Evolutionary conservation across 2,797 vertebrate genomes (phyloP), one percentile per base, ranked within the genome.

Genomic region (Yasuhikotakia modesta): DNA sequence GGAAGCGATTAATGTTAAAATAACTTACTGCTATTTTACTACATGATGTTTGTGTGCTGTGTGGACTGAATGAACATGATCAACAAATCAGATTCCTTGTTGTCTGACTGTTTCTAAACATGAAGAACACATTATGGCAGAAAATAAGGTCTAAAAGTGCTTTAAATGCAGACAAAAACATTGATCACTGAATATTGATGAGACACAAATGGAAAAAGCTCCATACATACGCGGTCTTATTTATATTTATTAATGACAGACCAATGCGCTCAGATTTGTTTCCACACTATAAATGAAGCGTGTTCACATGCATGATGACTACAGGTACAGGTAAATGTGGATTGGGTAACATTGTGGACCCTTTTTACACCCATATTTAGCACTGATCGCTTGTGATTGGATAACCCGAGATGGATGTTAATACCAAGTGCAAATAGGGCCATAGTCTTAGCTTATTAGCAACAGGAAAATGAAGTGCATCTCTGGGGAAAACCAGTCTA

Each of bases 381-480:
- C 48, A 43, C 39, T 43, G 39, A 43, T 43, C 39, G 8, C 39
- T 43, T 22, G 19, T 57, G 53, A 22, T 57, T 22, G 21, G 21
- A 57, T 13, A 2, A 7, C 53, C 21, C 2, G 3, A 22, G 19
- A 57, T 13, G 8, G 21, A 57, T 57, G 21, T 57, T 57, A 57
- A 22, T 57, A 57, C 21, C 21, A 22, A 4, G 5, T n/a, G 24
- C 32, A n/a, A 32, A 61, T 32, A 5, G 6, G 7, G 30, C 14
- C 21, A 39, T 22, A 53, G 17, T 27, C 30, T 32, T 13, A n/a
- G 22, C 35, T 58, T 67, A 70, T 71, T 76, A 76, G 10, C 4
- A 22, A 21, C 22, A 22, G 10, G n/a, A 11, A 32, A 70, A 69
- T 69, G 35, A n/a, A 24, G 3, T 45, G 58, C 7, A 55, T 35